Evolutionary conservation across 2,113 vertebrate species (phyloP).

Genomic region (Ornithorhynchus anatinus): DNA sequence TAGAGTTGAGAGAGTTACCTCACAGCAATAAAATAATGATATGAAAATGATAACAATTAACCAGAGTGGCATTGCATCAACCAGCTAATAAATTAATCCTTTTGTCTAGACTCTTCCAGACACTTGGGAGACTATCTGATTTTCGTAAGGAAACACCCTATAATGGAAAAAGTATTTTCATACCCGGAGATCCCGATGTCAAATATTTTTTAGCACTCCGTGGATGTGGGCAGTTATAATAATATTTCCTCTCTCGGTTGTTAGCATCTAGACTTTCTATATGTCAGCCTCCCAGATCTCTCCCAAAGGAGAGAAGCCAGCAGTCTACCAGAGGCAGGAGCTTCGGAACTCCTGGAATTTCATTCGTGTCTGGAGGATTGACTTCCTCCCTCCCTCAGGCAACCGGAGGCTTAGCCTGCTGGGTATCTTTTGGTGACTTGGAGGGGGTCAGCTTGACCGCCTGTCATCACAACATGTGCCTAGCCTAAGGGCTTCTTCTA

Average conservation of each 20-base stretch:
- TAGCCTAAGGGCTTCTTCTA: not conserved
- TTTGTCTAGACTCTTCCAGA: conserved; percentile 33
- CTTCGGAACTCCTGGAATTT: not conserved
- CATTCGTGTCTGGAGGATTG: not conserved
- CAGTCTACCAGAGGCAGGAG: not conserved
- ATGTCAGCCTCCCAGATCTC: not conserved
- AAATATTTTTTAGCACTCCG: conserved; percentile 21
- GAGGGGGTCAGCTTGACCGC: not conserved
- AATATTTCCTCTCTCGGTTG: conserved; percentile 39
- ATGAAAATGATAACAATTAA: not conserved
- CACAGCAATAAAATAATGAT: not conserved
- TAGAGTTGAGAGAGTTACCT: no score
- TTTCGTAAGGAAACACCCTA: conserved; percentile 30
- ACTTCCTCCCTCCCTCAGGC: not conserved
- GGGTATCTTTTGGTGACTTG: not conserved
- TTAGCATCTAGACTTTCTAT: conserved; percentile 17
- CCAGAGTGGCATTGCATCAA: not conserved
- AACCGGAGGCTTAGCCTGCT: not conserved
- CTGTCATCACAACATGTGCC: not conserved
- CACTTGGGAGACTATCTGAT: conserved; percentile 27
- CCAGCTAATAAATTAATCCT: not conserved
- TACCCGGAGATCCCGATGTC: conserved; percentile 2
- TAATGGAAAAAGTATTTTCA: conserved; percentile 3
- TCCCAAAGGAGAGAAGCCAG: not conserved
- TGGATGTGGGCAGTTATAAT: not conserved